Conservation (phyloP, 2,113 vertebrate genomes). For the Etia nguti region DNA sequence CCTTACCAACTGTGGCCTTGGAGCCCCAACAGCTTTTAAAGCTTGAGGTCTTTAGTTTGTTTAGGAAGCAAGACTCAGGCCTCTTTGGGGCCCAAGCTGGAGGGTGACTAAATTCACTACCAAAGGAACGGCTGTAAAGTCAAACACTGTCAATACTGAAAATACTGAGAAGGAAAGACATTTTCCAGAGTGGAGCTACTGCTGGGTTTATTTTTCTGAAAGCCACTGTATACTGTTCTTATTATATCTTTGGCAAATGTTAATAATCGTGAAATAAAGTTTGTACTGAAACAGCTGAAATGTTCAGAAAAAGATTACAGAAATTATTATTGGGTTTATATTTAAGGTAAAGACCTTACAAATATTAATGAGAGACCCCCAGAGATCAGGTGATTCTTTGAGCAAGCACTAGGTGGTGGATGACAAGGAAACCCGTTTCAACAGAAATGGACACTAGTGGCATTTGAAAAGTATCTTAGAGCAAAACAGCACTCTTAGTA, state of each 20-base stretch:
- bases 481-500: background rate
- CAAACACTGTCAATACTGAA: background rate
- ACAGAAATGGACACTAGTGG: background rate
- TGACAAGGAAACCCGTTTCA: background rate
- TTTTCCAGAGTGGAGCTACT: background rate
- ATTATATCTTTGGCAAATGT: background rate
- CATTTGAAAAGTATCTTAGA: background rate
- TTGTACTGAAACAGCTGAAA: background rate
- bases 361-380: background rate
- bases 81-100: background rate
- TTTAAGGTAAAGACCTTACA: background rate
- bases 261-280: background rate
- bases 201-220: background rate
- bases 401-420: background rate
- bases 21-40: constrained; percentile 37
- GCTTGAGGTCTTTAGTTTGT: constrained; percentile 36
- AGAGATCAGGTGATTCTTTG: background rate
- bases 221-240: background rate
- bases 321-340: background rate
- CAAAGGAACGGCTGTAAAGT: background rate
- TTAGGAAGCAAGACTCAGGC: constrained; percentile 37
- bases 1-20: constrained; percentile 14
- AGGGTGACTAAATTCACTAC: constrained; percentile 18
- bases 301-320: background rate
- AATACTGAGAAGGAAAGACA: background rate